These are phyloP conservation scores for Pteronura brasiliensis DNA, from an alignment of 2,113 vertebrate species.

Conservation along the genomic window DNA sequence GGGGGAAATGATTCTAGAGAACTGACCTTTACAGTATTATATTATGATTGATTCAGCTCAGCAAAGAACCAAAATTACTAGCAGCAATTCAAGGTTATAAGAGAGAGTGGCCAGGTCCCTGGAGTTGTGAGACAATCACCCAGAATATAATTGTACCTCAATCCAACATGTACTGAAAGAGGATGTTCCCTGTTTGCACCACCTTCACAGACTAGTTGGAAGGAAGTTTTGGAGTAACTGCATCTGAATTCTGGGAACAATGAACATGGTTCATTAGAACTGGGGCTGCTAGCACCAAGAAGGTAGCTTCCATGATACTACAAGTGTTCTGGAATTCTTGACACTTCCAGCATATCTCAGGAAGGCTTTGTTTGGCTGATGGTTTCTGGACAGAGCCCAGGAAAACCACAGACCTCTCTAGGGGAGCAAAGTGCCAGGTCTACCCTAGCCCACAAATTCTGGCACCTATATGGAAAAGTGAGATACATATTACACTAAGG, in stretches of 20 bases:
- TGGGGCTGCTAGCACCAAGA: neutral
- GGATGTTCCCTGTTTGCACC: neutral
- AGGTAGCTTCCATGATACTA: neutral
- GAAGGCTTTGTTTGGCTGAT: neutral
- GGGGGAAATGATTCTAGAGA: neutral
- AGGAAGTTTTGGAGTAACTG: neutral
- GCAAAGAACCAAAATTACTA: neutral
- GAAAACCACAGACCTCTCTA: neutral
- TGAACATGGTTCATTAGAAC: neutral
- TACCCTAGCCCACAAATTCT: conserved; percentile 3
- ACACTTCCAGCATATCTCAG: neutral
- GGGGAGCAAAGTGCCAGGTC: neutral
- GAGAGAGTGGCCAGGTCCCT: neutral
- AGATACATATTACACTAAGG: neutral
- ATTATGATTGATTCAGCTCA: neutral
- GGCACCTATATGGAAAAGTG: neutral
- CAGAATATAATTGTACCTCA: neutral
- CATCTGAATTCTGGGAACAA: neutral
- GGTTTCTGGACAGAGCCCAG: neutral
- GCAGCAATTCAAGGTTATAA: neutral
- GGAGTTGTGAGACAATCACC: neutral
- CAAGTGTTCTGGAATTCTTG: neutral
- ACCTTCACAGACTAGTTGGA: neutral
- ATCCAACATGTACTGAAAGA: neutral
- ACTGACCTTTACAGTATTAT: neutral